Percentiles rank a stretch among this genome's conserved stretches.
phyloP scores from a whole-genome alignment of 2,113 vertebrate species.

The Scomber colias region DNA sequence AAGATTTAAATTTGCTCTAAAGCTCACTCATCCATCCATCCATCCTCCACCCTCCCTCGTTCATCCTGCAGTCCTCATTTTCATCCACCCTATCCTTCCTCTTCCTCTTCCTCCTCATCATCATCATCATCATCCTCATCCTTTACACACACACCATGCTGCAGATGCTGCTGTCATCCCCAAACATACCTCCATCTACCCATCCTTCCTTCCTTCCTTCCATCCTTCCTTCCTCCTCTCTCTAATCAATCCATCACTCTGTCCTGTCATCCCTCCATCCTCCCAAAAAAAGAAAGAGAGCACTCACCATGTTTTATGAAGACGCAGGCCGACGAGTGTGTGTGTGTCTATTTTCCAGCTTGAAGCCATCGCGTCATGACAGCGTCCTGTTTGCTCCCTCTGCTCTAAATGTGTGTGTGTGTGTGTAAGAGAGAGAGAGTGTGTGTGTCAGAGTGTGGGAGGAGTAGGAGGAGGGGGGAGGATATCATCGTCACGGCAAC shows the following conservation, averaged over 20 bases:
- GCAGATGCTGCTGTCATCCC: slow-evolving; percentile 73
- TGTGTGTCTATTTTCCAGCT: slow-evolving; percentile 57
- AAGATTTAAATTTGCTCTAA: slow-evolving; percentile 22
- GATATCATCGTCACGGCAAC: slow-evolving; percentile 75
- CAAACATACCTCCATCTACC: slow-evolving; percentile 47
- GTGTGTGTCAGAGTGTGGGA: slow-evolving; percentile 15
- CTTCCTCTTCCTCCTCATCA: not conserved
- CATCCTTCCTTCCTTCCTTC: slow-evolving; percentile 9
- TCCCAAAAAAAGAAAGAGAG: not conserved
- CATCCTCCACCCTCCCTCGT: not conserved
- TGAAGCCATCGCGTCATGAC: slow-evolving; percentile 66
- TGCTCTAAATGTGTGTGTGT: slow-evolving; percentile 37
- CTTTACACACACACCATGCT: slow-evolving; percentile 50
- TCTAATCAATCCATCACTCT: not conserved
- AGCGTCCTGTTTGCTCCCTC: slow-evolving; percentile 65
- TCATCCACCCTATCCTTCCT: slow-evolving; percentile 9
- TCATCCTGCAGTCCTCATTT: slow-evolving; percentile 30
- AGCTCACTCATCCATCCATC: slow-evolving; percentile 29
- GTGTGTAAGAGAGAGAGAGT: slow-evolving; percentile 27
- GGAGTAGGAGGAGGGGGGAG: slow-evolving; percentile 41
- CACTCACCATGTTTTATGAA: slow-evolving; percentile 61
- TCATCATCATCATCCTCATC: slow-evolving; percentile 1
- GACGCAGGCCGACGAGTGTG: slow-evolving; percentile 16
- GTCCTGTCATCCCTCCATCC: not conserved
- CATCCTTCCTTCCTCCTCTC: slow-evolving; percentile 8